Evolutionary conservation across 2,888 invertebrate genomes (phyloP).

Genomic region (Mythimna pallens): DNA sequence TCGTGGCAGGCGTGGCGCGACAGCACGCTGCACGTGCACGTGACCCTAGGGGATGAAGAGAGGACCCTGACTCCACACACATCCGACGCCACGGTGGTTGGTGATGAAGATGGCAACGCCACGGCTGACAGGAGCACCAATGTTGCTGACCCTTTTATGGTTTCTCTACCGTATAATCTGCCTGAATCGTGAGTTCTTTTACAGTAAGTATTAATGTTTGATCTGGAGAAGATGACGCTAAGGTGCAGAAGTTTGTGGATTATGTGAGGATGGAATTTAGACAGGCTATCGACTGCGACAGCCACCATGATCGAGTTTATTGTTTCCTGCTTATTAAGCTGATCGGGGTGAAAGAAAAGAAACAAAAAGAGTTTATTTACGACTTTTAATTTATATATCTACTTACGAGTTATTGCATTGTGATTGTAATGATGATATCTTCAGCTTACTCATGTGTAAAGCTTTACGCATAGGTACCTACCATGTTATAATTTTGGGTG

Average conservation of each 20-base stretch:
- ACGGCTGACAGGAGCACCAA: constrained; percentile 77
- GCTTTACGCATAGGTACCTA: not conserved
- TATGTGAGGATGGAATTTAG: not conserved
- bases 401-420: not conserved
- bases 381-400: too few relatives aligned
- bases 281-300: not conserved
- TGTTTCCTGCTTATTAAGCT: not conserved
- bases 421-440: not conserved
- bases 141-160: constrained; percentile 83
- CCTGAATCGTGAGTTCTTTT: constrained; percentile 66
- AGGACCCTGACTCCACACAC: constrained; percentile 62
- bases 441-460: not conserved
- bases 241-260: too few relatives aligned
- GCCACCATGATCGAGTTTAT: not conserved
- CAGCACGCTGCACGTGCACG: constrained; percentile 86
- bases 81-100: constrained; percentile 73
- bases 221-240: not conserved
- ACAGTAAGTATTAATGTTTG: too few relatives aligned
- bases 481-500: not conserved
- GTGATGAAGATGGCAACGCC: constrained; percentile 56
- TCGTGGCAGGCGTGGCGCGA: constrained; percentile 88
- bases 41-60: constrained; percentile 76
- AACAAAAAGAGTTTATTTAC: too few relatives aligned
- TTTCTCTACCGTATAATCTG: constrained; percentile 73
- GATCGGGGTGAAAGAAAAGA: not conserved